A percentile compares a stretch with the other conserved stretches of the same genome.
These are phyloP conservation scores for Sinocyclocheilus grahami DNA, from an alignment of 2,113 vertebrate species.

Conservation along the genomic window DNA sequence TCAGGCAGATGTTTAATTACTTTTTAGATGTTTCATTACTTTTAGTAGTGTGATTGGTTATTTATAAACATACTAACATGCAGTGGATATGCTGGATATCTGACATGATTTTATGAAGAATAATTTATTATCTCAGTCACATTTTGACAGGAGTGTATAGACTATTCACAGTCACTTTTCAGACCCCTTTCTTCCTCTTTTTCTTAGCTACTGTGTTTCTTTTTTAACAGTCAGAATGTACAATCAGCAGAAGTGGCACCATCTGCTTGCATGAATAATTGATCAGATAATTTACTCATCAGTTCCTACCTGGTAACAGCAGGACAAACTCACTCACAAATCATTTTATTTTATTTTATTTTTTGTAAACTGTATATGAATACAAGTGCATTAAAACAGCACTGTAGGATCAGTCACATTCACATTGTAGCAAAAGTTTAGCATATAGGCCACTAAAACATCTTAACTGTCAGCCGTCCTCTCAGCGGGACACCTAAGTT, in stretches of 20 bases:
- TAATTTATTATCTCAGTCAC: too few relatives aligned
- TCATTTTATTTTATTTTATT: not conserved
- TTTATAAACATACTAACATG: too few relatives aligned
- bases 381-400: not conserved
- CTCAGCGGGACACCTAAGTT: too few relatives aligned
- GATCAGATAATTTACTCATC: slow-evolving; percentile 65
- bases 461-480: too few relatives aligned
- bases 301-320: slow-evolving; percentile 62
- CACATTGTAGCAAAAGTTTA: not conserved
- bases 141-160: too few relatives aligned
- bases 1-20: too few relatives aligned
- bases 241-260: slow-evolving; percentile 65
- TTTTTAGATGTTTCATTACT: too few relatives aligned
- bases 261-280: slow-evolving; percentile 63
- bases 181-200: not conserved
- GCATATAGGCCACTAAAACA: not conserved
- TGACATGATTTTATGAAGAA: too few relatives aligned
- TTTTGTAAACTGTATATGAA: not conserved
- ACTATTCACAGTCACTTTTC: not conserved
- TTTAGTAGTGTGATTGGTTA: too few relatives aligned
- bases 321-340: not conserved
- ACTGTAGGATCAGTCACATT: not conserved
- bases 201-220: not conserved
- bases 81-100: too few relatives aligned
- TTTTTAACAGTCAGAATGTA: slow-evolving; percentile 28